These are phyloP conservation scores for Tridacna gigas DNA, from an alignment of 2,888 invertebrate species.

Conservation along the genomic window DNA sequence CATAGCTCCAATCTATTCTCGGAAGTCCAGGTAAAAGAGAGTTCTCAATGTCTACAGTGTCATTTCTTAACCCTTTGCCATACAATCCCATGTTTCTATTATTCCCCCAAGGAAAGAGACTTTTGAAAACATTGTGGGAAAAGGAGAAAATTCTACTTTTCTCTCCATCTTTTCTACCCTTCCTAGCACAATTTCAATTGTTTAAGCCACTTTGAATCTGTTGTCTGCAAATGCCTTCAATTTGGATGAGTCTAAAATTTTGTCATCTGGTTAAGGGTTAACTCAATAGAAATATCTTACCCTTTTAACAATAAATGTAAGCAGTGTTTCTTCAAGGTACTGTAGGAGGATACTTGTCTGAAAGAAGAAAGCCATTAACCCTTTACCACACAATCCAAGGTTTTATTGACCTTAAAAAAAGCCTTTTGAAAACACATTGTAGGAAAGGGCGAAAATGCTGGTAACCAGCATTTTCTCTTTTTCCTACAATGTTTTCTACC, in stretches of 20 bases:
- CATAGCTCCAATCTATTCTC: too few relatives aligned
- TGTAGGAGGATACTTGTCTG: slow-evolving; percentile 51
- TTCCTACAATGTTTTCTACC: too few relatives aligned
- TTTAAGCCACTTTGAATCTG: not conserved
- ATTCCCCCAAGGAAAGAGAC: not conserved
- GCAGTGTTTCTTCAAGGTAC: slow-evolving; percentile 59
- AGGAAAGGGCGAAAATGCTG: not conserved
- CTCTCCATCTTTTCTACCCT: not conserved
- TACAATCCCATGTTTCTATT: not conserved
- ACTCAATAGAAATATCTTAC: slow-evolving; percentile 14
- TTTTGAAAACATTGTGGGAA: not conserved
- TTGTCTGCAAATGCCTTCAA: not conserved
- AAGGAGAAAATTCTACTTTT: not conserved
- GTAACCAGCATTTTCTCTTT: too few relatives aligned
- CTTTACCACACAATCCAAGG: too few relatives aligned
- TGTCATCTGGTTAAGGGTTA: not conserved
- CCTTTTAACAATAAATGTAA: slow-evolving; percentile 54
- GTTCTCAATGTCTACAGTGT: not conserved
- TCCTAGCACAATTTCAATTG: not conserved
- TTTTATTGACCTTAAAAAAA: too few relatives aligned
- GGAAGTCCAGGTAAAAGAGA: too few relatives aligned
- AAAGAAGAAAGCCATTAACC: not conserved
- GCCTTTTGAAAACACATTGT: not conserved
- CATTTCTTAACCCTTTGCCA: not conserved
- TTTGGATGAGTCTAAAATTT: not conserved